Evolutionary conservation across 2,113 vertebrate genomes (phyloP).

Genomic region (Nannospalax galili): DNA sequence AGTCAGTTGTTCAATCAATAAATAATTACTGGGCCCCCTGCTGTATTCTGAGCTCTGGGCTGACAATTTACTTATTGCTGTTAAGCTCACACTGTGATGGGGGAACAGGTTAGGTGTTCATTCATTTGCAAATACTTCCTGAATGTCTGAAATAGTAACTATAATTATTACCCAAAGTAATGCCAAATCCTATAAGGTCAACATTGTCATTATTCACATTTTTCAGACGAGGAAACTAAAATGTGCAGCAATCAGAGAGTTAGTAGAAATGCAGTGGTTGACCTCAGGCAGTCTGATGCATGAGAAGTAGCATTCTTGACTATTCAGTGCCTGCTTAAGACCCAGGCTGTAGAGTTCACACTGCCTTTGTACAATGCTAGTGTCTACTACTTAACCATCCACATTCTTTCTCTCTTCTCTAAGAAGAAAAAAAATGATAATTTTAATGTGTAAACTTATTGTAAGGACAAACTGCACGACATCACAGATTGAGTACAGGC

Average conservation of each 20-base stretch:
- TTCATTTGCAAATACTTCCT: not conserved
- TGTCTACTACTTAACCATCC: not conserved
- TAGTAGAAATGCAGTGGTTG: not conserved
- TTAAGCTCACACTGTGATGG: constrained; percentile 19
- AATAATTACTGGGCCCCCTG: constrained; percentile 57
- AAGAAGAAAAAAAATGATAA: not conserved
- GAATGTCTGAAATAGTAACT: not conserved
- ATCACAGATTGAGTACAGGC: not conserved
- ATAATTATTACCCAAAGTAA: not conserved
- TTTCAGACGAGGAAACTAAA: not conserved
- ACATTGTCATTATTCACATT: not conserved
- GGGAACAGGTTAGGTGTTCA: not conserved
- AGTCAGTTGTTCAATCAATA: constrained; percentile 63
- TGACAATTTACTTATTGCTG: constrained; percentile 37
- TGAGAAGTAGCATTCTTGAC: not conserved
- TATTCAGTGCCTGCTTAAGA: not conserved
- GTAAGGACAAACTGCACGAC: not conserved
- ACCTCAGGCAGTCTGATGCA: not conserved
- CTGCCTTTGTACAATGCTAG: not conserved
- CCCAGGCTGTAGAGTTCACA: not conserved
- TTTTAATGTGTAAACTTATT: not conserved
- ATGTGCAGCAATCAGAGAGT: fast-evolving
- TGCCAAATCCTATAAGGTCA: not conserved
- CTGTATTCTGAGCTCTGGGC: not conserved
- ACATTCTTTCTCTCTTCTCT: not conserved